Evolutionary conservation across 2,888 invertebrate genomes (phyloP), one percentile per base, ranked within the genome.

Genomic region (Heteropelma amictum): DNA sequence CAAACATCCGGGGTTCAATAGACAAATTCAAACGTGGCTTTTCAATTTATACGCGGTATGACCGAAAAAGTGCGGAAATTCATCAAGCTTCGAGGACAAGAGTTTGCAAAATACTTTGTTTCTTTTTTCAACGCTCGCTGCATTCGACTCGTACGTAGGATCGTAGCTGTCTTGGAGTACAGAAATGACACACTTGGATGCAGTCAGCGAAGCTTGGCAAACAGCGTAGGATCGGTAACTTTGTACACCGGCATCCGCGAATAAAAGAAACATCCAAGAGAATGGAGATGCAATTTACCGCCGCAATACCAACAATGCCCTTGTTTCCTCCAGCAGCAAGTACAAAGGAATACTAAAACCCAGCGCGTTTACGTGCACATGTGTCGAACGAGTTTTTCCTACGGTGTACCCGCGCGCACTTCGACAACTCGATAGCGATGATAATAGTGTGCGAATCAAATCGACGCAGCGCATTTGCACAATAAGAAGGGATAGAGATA

Each of bases 401-500:
- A 42, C 14, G 28, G 21, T 23, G 21, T 21, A n/a, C 1, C 1
- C 5, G 10, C 21, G 21, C 2, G 42, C 7, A 42, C 53, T 33
- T 54, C 23, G 53, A 51, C 45, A 54, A 47, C 35, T 54, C 70
- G 21, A 33, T 14, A 21, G 54, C 38, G 45, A 63, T 47, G 61
- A 61, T 51, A 40, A 70, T 14, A 45, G 23, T 61, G 54, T 54
- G 51, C 35, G 45, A 70, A 61, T 19, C 14, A 47, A 70, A 70
- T 70, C 61, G 61, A 54, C 53, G 61, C 47, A 38, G 21, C 45
- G 63, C 23, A 35, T 12, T 71, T 56, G 40, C 70, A 56, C 47
- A 63, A 71, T 56, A 63, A 56, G 49, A 23, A 28, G 8, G 26
- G 53, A 28, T 14, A 8, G 49, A 56, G 54, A 63, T 26, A 61